Base-by-base conservation (phyloP, 2,888 invertebrate species). In the Cremastinae sp. region DNA sequence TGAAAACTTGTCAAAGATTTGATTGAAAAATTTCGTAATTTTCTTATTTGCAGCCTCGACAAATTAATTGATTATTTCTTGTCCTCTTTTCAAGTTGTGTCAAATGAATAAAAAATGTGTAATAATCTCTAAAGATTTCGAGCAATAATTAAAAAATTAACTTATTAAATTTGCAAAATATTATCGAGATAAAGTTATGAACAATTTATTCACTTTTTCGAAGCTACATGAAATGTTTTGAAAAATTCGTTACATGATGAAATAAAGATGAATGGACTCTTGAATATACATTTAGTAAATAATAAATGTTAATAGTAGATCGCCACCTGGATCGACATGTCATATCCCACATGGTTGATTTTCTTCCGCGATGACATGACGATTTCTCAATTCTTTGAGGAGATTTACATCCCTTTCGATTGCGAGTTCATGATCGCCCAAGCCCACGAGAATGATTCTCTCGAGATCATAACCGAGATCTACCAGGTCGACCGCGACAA, bases 311-410 rank as follows among this genome's bases (percentile, higher is more conserved):
- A 76, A 56, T 58, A 86, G 86, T 82, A 86, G 80, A 81, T 89
- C 4, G 82, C 88, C 0, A 75, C 79, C 0, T 89, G 88, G 89
- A 87, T 89, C 51, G 71, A 84, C 37, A 89, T 89, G 89, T 79
- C 88, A 0, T 89, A 89, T 79, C 88, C 89, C 10, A 87, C 85
- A 2, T 89, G 89, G 89, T 20, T 89, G 61, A 77, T 88, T 43
- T 89, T 89, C 71, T 85, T 88, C 59, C 69, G 79, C 9, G 80
- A 86, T 20, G 78, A 79, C 7, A 88, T 85, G 1, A 79, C 61
- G 0, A 77, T 85, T 35, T 66, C 80, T 0, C 78, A 84, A 1
- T 89, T 88, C 37, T 84, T 89, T 41, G 28, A 74, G 1, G 69
- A 85, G 0, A 84, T 89, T 53, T 81, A 86, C 56, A 74, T 89